Conservation (phyloP, 2,888 invertebrate species). For the Netelia fuscicornis region DNA sequence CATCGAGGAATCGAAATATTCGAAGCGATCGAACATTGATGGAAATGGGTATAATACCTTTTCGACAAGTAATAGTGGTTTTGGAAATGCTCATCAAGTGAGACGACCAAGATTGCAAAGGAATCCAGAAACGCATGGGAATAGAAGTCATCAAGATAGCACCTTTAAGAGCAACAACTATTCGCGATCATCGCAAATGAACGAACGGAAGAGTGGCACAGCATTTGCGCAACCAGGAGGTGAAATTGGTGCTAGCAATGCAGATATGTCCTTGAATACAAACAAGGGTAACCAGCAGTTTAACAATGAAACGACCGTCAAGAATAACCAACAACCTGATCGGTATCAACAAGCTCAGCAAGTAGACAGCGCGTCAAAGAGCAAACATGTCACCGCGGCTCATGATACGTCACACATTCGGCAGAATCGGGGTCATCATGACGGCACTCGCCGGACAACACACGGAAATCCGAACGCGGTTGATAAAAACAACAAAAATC, state of each 20-base stretch:
- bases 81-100: conserved; percentile 76
- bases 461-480: conserved; percentile 55
- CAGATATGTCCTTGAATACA: conserved; percentile 27
- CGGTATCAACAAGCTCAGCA: conserved; percentile 47
- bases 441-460: conserved; percentile 39
- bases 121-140: conserved; percentile 81
- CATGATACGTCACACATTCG: conserved; percentile 74
- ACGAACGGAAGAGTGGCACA: conserved; percentile 74
- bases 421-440: conserved; percentile 75
- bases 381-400: conserved; percentile 38
- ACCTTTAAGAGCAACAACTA: conserved; percentile 68
- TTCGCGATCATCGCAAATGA: conserved; percentile 72
- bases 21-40: conserved; percentile 74
- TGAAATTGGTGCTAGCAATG: conserved; percentile 63
- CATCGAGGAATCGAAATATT: conserved; percentile 76
- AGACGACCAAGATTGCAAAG: conserved; percentile 89
- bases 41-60: conserved; percentile 65
- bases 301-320: conserved; percentile 67
- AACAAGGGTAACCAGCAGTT: conserved; percentile 73
- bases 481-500: conserved; percentile 77
- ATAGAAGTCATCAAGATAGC: conserved; percentile 74
- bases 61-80: conserved; percentile 67
- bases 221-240: conserved; percentile 70
- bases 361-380: conserved; percentile 56
- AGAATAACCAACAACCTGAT: conserved; percentile 53